A percentile compares a stretch with the other conserved stretches of the same genome.
These are phyloP conservation scores for Ondatra zibethicus DNA, from an alignment of 2,113 vertebrate genomes.

Conservation along the genomic window DNA sequence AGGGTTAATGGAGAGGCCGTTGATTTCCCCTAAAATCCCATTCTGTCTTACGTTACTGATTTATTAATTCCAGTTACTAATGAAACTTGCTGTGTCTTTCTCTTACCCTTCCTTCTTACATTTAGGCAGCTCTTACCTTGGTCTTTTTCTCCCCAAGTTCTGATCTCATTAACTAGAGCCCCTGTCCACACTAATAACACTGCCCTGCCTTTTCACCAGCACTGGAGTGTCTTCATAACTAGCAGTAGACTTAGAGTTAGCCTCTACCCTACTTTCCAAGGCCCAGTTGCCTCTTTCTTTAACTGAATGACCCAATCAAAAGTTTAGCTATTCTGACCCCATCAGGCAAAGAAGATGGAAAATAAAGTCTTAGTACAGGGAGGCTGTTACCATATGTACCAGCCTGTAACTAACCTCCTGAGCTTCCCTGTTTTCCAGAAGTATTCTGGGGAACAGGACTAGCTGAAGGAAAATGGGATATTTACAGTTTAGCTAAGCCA, in stretches of 20 bases:
- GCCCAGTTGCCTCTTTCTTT: neutral
- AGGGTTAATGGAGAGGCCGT: neutral
- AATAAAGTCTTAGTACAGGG: neutral
- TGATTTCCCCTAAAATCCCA: neutral
- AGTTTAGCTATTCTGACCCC: neutral
- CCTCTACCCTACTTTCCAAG: neutral
- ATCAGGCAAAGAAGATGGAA: neutral
- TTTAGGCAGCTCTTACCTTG: neutral
- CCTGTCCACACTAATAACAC: neutral
- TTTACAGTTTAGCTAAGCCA: neutral
- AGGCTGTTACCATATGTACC: neutral
- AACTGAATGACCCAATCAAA: neutral
- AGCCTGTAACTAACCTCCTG: neutral
- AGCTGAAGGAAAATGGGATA: neutral
- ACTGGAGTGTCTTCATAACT: neutral
- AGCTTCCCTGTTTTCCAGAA: neutral
- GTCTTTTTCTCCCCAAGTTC: neutral
- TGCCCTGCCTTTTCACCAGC: neutral
- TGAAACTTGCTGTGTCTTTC: neutral
- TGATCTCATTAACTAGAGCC: neutral
- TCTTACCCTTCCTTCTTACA: neutral
- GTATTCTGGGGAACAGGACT: neutral
- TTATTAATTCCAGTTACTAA: neutral
- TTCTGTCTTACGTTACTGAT: neutral
- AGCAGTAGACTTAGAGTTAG: neutral